Evolutionary conservation across 2,113 vertebrate species (phyloP), one percentile per base, ranked within the genome.

Genomic region (Amia ocellicauda): DNA sequence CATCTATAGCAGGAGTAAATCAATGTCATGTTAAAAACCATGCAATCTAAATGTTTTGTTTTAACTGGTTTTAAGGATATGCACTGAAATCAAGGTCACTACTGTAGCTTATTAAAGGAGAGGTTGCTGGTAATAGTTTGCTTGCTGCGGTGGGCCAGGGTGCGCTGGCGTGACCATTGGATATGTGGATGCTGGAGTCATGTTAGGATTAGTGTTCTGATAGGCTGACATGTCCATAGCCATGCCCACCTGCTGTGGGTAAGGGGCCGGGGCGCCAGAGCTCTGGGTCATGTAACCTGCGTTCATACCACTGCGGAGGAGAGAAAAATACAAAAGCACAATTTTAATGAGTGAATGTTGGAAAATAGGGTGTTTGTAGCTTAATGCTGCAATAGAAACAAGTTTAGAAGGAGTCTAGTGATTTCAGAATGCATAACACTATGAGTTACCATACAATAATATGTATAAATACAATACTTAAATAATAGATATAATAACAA

Each of bases 51-150:
- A 24, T 62, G 16, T 52, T 19, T 40, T 60, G 50, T 65, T 43
- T 58, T 19, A 47, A 60, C 14, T 24, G 28, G 1, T 59, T 45
- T 55, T 40, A 41, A 65, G 40, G 71, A 70, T 11, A 64, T 0
- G 36, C 14, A 41, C 49, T 11, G 22, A n/a, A 61, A 70, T 42
- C 7, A 1, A 62, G 51, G 26, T 0, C 7, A 17, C 49, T 31
- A 72, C 57, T 24, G 47, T 24, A 57, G 53, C 24, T 86, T 77
- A n/a, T n/a, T n/a, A 98, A 55, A 99, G 90, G 58, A 98, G 93
- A 61, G 95, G 97, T 75, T 98, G 96, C 70, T 93, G 96, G 1
- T 94, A 97, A 81, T 92, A 99, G 43, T 67, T 86, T 0, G 86
- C 50, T 56, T 85, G 92, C 9, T 87, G 93, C 66, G 89, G 92